phyloP scores from a whole-genome alignment of 2,888 invertebrate genomes.

The Thymelicus lineola region DNA sequence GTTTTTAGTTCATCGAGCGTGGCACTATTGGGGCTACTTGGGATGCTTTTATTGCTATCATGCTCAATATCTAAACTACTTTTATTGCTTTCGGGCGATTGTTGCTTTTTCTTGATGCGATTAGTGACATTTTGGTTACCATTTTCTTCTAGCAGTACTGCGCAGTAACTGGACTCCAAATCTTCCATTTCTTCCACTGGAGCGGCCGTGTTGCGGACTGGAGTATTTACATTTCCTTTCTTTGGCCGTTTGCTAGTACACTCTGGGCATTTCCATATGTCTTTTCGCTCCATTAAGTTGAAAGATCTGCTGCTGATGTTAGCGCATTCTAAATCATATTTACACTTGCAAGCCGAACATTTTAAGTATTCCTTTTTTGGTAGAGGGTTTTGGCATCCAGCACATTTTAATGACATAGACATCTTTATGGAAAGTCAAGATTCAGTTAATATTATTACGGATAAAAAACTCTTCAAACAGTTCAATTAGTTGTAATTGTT shows the following conservation, averaged over 20 bases:
- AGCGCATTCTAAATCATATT: conserved; percentile 4
- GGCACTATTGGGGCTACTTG: neutral
- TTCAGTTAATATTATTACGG: too few species aligned
- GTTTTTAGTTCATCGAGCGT: neutral
- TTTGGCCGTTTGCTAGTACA: neutral
- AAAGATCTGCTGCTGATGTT: neutral
- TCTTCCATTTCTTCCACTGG: neutral
- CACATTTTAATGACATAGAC: neutral
- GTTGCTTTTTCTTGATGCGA: neutral
- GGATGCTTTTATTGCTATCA: neutral
- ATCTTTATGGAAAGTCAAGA: too few species aligned
- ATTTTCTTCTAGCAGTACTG: neutral
- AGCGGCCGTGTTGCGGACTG: neutral
- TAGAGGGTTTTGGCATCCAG: neutral
- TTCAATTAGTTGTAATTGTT: too few species aligned
- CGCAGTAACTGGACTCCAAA: neutral
- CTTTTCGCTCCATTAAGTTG: conserved; percentile 4
- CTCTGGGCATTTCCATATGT: conserved; percentile 2
- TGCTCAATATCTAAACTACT: neutral
- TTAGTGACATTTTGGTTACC: neutral
- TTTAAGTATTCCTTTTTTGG: neutral
- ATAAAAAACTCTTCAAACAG: too few species aligned
- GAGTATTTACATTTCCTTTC: neutral
- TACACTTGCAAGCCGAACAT: neutral
- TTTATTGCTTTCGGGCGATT: neutral